Base-by-base conservation (phyloP, 1,140 invertebrate species). In the Ostrea denselamellosa region DNA sequence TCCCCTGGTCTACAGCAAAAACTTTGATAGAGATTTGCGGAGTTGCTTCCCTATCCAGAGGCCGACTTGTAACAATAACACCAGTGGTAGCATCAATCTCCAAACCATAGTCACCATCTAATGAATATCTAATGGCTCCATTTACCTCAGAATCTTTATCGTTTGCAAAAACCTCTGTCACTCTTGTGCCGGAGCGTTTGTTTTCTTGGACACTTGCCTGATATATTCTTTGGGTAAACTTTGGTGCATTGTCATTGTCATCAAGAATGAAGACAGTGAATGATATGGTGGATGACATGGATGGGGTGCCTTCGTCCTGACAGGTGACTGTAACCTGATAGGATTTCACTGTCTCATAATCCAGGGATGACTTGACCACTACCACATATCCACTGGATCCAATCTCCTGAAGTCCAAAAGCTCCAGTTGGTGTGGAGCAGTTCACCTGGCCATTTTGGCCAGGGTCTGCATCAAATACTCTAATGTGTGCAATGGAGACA, bases 231-330 rank as follows among this genome's bases (percentile, higher is more conserved):
- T 98, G 97, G 92, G 97, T 97, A 95, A 99, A 99, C 86, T 98
- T 96, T 14, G 98, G 98, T 84, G 97, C 97, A 94, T 99, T 99
- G 95, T 99, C 98, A 95, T 99, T 99, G 5, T 98, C 98, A 94
- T 99, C 98, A 94, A 93, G 91, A 8, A 99, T 97, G 9, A 97
- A 97, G 34, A 99, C 98, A 93, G 98, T 98, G 17, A 99, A 98
- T 81, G 96, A 97, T 95, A 99, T 97, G 17, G 97, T 96, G 0
- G 98, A 98, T n/a, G 86, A 90, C 71, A 98, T 94, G 0, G 98
- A 98, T 0, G 99, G 99, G 10, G 96, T 96, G 0, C 99, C 99
- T 0, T 98, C 98, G 93, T 99, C 99, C 52, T 97, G 95, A 0
- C 99, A 99, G 94, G 98, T 98, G 82, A 99, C 98, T 2, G 98